Conservation (phyloP, 2,113 vertebrate genomes). For the Thalassoma bifasciatum region DNA sequence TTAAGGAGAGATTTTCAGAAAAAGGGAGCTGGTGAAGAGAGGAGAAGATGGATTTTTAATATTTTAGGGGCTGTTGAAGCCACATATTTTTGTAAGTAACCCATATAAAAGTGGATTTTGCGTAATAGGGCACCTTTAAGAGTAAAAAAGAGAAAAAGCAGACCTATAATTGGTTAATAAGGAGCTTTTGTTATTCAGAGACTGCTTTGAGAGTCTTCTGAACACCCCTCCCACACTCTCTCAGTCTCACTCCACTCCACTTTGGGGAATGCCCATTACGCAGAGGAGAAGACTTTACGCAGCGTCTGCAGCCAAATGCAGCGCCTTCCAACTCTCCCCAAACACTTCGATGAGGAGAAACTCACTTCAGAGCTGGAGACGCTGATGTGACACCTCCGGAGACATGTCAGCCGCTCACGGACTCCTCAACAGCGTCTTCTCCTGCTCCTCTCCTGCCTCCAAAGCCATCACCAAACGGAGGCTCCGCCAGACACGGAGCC, state of each 20-base stretch:
- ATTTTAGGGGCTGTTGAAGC: too few species aligned
- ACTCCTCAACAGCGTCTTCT: slow-evolving; percentile 91
- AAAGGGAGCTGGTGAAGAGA: too few species aligned
- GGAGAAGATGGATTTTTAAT: too few species aligned
- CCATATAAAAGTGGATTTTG: too few species aligned
- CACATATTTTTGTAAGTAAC: too few species aligned
- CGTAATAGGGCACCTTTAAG: too few species aligned
- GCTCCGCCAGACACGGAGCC: slow-evolving; percentile 89
- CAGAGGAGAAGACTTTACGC: slow-evolving; percentile 35
- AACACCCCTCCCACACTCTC: slow-evolving; percentile 43
- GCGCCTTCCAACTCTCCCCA: slow-evolving; percentile 1
- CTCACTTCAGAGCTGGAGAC: background rate
- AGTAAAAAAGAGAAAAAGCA: too few species aligned
- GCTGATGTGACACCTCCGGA: slow-evolving; percentile 48
- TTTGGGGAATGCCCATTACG: slow-evolving; percentile 36
- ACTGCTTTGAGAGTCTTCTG: background rate
- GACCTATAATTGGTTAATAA: background rate
- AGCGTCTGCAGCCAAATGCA: slow-evolving; percentile 38
- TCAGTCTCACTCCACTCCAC: slow-evolving; percentile 35
- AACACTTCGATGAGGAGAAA: slow-evolving; percentile 6
- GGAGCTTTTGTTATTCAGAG: background rate
- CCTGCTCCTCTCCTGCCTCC: slow-evolving; percentile 87
- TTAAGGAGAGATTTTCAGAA: too few species aligned
- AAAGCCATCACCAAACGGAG: slow-evolving; percentile 88
- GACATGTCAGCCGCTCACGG: slow-evolving; percentile 87